Evolutionary conservation across 2,888 invertebrate species (phyloP).

Genomic region (Salpingus planirostris): DNA sequence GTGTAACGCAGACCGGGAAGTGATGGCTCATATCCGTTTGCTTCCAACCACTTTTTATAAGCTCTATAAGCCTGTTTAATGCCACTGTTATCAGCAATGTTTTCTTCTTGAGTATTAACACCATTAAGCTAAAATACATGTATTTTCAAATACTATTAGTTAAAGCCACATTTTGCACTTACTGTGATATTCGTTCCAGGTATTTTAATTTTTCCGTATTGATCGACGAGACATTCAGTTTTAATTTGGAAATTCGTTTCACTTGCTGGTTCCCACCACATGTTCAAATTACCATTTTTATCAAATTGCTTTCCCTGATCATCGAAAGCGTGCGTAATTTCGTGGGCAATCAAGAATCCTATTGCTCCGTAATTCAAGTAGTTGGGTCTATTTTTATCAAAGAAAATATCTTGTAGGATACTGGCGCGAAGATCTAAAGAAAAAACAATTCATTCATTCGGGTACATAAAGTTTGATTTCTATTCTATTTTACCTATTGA

Average conservation of each 20-base stretch:
- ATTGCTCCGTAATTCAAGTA: conserved; percentile 91
- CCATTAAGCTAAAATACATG: conserved; percentile 63
- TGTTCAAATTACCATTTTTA: conserved; percentile 79
- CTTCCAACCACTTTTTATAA: too few relatives aligned
- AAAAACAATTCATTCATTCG: too few relatives aligned
- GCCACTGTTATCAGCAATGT: conserved; percentile 84
- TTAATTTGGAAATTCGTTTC: conserved; percentile 73
- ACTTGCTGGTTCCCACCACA: conserved; percentile 87
- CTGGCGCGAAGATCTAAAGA: conserved; percentile 62
- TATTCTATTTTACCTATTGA: conserved; percentile 43
- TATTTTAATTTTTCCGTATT: conserved; percentile 85
- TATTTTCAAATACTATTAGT: background rate
- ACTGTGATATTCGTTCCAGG: conserved; percentile 67
- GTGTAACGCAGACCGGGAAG: too few relatives aligned
- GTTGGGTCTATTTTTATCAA: conserved; percentile 76
- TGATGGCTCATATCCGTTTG: too few relatives aligned
- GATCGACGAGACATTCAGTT: conserved; percentile 85
- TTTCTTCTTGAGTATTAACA: conserved; percentile 85
- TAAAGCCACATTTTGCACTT: conserved; percentile 47
- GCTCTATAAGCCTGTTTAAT: too few relatives aligned
- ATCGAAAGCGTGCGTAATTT: conserved; percentile 86
- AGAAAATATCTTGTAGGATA: conserved; percentile 86
- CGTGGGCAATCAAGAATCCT: conserved; percentile 86
- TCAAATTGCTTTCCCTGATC: conserved; percentile 89
- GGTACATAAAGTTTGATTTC: background rate